Percentiles rank a stretch among this genome's conserved stretches.
phyloP scores from a whole-genome alignment of 2,113 vertebrate species.

The Holacanthus passer region DNA sequence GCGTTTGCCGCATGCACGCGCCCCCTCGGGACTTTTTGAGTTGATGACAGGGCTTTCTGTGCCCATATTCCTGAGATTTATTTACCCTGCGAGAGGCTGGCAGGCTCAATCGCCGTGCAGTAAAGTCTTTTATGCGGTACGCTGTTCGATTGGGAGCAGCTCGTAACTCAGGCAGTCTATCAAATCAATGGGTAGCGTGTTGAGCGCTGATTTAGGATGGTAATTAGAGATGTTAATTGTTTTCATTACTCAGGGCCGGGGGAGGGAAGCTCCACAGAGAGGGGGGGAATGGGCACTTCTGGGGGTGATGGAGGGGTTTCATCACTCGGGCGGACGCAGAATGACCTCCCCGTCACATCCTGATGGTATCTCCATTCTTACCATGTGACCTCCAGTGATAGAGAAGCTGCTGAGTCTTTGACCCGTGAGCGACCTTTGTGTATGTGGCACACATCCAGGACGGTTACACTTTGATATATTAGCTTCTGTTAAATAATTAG shows the following conservation, averaged over 20 bases:
- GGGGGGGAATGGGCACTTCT: slow-evolving; percentile 20
- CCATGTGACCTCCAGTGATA: slow-evolving; percentile 19
- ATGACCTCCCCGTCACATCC: slow-evolving; percentile 37
- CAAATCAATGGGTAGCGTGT: slow-evolving; percentile 78
- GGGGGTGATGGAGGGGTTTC: slow-evolving; percentile 20
- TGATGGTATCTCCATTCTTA: slow-evolving; percentile 40
- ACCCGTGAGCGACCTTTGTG: slow-evolving; percentile 57
- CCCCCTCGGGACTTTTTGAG: slow-evolving; percentile 45
- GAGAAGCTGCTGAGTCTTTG: slow-evolving; percentile 20
- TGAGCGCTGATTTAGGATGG: slow-evolving; percentile 80
- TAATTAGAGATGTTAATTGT: slow-evolving; percentile 85
- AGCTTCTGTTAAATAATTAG: slow-evolving; percentile 58
- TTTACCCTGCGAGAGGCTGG: slow-evolving; percentile 72
- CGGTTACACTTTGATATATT: slow-evolving; percentile 35
- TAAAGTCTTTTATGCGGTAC: slow-evolving; percentile 73
- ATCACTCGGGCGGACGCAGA: slow-evolving; percentile 28
- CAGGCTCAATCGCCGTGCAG: slow-evolving; percentile 64
- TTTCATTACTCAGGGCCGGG: slow-evolving; percentile 80
- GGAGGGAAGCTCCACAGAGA: slow-evolving; percentile 28
- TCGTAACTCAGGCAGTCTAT: slow-evolving; percentile 79
- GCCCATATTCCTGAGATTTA: slow-evolving; percentile 77
- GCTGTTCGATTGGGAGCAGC: slow-evolving; percentile 68
- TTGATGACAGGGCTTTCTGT: slow-evolving; percentile 50
- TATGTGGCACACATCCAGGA: slow-evolving; percentile 20
- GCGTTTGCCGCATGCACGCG: slow-evolving; percentile 45